Evolutionary conservation across 2,888 invertebrate species (phyloP).

Genomic region (Acanthosoma haemorrhoidale): DNA sequence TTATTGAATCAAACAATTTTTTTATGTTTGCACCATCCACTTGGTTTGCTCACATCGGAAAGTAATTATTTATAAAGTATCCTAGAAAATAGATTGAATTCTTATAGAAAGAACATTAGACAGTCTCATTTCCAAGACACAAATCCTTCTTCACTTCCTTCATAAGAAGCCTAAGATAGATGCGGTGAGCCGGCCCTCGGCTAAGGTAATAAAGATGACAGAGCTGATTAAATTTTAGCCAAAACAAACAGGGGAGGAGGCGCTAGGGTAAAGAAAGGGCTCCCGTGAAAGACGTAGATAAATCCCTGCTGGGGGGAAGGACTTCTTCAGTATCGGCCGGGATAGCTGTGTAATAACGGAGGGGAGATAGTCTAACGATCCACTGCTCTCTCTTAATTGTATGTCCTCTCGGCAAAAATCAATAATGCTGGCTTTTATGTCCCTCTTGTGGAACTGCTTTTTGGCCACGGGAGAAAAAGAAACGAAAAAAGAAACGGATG

Average conservation of each 20-base stretch:
- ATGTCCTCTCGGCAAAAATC: slow-evolving; percentile 1
- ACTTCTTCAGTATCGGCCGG: slow-evolving; percentile 6
- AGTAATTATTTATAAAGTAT: no score
- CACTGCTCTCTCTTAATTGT: slow-evolving; percentile 7
- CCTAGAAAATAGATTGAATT: no score
- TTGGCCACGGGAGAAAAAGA: no score
- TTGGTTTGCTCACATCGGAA: no score
- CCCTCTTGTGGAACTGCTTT: no score
- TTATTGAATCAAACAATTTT: no score
- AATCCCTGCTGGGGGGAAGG: not conserved
- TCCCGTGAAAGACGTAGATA: not conserved
- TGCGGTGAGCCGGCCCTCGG: not conserved
- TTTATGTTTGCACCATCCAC: no score
- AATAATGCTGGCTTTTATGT: not conserved
- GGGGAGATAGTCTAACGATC: slow-evolving; percentile 12
- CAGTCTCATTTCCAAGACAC: no score
- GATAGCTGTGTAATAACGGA: not conserved
- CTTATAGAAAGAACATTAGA: no score
- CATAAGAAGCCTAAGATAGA: no score
- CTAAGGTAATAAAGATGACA: not conserved
- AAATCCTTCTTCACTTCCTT: no score
- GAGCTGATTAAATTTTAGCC: not conserved
- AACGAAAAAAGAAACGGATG: no score
- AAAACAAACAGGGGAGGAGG: not conserved
- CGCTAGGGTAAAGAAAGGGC: not conserved